Conservation (phyloP, 2,888 invertebrate genomes). For the Panorpa germanica region DNA sequence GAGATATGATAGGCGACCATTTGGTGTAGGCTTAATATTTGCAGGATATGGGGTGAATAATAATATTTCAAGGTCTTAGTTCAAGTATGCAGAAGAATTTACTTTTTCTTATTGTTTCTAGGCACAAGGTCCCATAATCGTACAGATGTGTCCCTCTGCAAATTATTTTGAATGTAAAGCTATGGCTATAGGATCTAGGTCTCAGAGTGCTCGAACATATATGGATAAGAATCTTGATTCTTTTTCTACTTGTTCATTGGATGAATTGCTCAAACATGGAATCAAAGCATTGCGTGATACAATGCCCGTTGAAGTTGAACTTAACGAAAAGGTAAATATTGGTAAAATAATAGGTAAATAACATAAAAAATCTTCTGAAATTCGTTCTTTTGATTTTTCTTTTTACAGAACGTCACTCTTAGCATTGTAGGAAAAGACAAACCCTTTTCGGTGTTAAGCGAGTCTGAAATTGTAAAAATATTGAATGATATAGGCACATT, state of each 20-base stretch:
- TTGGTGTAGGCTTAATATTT: conserved; percentile 93
- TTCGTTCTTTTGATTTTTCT: conserved; percentile 8
- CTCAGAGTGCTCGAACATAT: conserved; percentile 95
- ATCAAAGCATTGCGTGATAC: conserved; percentile 86
- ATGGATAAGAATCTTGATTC: conserved; percentile 76
- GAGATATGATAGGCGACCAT: conserved; percentile 90
- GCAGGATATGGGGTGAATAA: conserved; percentile 71
- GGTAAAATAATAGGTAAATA: conserved; percentile 2
- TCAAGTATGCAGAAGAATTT: not conserved
- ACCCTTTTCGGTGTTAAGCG: conserved; percentile 61
- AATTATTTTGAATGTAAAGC: conserved; percentile 96
- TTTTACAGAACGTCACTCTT: conserved; percentile 70
- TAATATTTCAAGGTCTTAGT: not conserved
- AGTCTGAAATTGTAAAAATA: conserved; percentile 41
- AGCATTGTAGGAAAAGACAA: conserved; percentile 78
- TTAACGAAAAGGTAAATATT: conserved; percentile 35
- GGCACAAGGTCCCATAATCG: conserved; percentile 90
- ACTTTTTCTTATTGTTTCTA: conserved; percentile 17
- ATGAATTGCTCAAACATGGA: conserved; percentile 86
- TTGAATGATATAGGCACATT: too few relatives aligned
- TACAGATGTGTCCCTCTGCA: conserved; percentile 94
- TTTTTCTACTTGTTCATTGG: conserved; percentile 48
- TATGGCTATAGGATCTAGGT: conserved; percentile 96
- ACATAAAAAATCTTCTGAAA: conserved; percentile 1
- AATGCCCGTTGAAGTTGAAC: conserved; percentile 88